phyloP scores from a whole-genome alignment of 2,888 invertebrate species.

The Cerceris ruficornis region DNA sequence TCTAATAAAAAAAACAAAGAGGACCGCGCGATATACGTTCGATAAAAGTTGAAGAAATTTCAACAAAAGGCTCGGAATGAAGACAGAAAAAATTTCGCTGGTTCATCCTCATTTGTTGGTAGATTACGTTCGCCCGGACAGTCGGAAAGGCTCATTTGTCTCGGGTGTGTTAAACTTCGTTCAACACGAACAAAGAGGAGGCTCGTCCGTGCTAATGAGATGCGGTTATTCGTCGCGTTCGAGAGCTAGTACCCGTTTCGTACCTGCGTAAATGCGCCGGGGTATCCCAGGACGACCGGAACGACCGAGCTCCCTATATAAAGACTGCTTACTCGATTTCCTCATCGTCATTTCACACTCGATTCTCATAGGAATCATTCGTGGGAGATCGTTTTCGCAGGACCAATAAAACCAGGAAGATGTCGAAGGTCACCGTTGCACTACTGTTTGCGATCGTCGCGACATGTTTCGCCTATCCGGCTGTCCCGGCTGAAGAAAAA shows the following conservation, averaged over 20 bases:
- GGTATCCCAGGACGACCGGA: conserved; percentile 50
- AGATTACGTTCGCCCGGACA: not conserved
- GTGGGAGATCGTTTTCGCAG: not conserved
- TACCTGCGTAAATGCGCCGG: conserved; percentile 50
- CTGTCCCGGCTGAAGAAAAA: conserved; percentile 13
- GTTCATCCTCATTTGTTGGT: conserved; percentile 19
- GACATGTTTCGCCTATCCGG: conserved; percentile 62
- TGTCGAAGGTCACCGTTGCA: conserved; percentile 52
- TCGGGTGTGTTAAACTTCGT: conserved; percentile 15
- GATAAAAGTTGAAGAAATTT: too few relatives aligned
- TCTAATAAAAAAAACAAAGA: too few relatives aligned
- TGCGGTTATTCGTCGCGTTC: conserved; percentile 34
- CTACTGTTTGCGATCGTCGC: conserved; percentile 46
- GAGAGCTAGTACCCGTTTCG: conserved; percentile 48
- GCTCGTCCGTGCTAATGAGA: conserved; percentile 55
- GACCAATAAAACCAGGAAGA: conserved; percentile 14
- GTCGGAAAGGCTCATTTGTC: not conserved
- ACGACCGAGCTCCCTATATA: conserved; percentile 54
- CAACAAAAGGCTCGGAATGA: too few relatives aligned
- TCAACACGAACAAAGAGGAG: conserved; percentile 11
- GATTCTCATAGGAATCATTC: conserved; percentile 15
- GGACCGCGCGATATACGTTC: too few relatives aligned
- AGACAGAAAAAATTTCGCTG: not conserved
- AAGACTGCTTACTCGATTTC: conserved; percentile 51
- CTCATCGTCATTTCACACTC: conserved; percentile 50